Evolutionary conservation across 2,113 vertebrate genomes (phyloP).

Genomic region (Nerophis lumbriciformis): DNA sequence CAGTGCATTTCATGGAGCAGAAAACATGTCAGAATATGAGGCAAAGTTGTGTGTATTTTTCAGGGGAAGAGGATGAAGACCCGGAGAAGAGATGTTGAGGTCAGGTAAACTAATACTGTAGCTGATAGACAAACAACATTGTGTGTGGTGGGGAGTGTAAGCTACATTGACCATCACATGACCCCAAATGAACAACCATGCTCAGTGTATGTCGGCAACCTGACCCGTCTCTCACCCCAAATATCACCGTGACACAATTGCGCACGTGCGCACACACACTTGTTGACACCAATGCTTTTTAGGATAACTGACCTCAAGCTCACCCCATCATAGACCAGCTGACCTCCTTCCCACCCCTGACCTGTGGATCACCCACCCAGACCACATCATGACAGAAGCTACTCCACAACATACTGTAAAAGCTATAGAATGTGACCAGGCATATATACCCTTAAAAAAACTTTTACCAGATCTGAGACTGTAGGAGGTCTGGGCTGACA

Average conservation of each 20-base stretch:
- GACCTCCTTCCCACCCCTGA: slow-evolving; percentile 63
- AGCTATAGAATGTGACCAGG: slow-evolving; percentile 25
- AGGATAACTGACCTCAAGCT: slow-evolving; percentile 60
- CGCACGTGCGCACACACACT: slow-evolving; percentile 9
- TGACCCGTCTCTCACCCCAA: slow-evolving; percentile 75
- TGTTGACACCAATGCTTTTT: slow-evolving; percentile 17
- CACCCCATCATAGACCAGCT: slow-evolving; percentile 54
- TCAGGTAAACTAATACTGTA: slow-evolving; percentile 15
- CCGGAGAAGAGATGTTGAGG: slow-evolving; percentile 20
- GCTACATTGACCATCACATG: slow-evolving; percentile 64
- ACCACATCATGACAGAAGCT: slow-evolving; percentile 43
- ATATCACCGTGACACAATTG: slow-evolving; percentile 29
- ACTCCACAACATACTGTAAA: not conserved
- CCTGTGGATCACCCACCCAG: slow-evolving; percentile 17
- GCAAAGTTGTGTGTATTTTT: slow-evolving; percentile 15
- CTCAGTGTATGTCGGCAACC: slow-evolving; percentile 28
- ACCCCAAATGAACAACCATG: slow-evolving; percentile 47
- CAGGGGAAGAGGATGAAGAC: slow-evolving; percentile 6
- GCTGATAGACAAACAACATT: slow-evolving; percentile 22
- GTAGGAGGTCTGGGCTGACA: too few relatives aligned
- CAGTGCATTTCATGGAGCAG: slow-evolving; percentile 52
- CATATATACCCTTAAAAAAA: slow-evolving; percentile 13
- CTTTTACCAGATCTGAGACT: not conserved
- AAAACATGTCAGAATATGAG: slow-evolving; percentile 38
- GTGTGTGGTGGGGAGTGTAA: slow-evolving; percentile 20